These are phyloP conservation scores for cattle (Bos taurus) DNA, from an alignment of 2,113 vertebrate species.

Conservation along the genomic window DNA sequence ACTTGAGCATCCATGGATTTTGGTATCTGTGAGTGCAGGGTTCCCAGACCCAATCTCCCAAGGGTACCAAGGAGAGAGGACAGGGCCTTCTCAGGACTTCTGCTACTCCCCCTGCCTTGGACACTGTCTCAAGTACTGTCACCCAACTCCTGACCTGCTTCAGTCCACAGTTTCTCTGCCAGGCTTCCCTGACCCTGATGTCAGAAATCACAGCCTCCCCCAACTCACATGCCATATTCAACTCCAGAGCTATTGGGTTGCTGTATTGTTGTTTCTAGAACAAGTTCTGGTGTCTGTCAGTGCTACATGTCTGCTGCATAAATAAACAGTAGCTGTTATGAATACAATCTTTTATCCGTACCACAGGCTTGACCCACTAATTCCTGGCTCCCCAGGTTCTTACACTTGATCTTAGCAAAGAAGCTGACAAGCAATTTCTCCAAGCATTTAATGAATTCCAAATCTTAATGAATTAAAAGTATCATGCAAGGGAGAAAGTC, in stretches of 20 bases:
- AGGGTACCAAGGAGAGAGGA: rapidly evolving
- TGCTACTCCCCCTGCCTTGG: background rate
- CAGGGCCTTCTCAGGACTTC: background rate
- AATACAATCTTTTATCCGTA: background rate
- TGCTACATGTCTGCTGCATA: background rate
- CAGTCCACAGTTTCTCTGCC: background rate
- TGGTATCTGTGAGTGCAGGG: background rate
- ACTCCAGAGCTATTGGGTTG: background rate
- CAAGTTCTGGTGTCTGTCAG: background rate
- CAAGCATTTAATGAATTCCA: no score
- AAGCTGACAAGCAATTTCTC: no score
- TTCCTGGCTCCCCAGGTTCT: no score
- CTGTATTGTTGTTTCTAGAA: background rate
- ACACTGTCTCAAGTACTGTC: background rate
- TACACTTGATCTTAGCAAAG: no score
- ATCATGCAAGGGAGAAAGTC: no score
- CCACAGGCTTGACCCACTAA: background rate
- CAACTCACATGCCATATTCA: background rate
- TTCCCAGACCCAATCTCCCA: background rate
- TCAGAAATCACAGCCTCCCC: background rate
- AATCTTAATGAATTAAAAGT: no score
- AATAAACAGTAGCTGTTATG: background rate
- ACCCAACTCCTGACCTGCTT: background rate
- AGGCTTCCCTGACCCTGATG: background rate
- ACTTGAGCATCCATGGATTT: background rate